Conservation (phyloP, 2,797 vertebrate genomes). For the Acridotheres tristis region DNA sequence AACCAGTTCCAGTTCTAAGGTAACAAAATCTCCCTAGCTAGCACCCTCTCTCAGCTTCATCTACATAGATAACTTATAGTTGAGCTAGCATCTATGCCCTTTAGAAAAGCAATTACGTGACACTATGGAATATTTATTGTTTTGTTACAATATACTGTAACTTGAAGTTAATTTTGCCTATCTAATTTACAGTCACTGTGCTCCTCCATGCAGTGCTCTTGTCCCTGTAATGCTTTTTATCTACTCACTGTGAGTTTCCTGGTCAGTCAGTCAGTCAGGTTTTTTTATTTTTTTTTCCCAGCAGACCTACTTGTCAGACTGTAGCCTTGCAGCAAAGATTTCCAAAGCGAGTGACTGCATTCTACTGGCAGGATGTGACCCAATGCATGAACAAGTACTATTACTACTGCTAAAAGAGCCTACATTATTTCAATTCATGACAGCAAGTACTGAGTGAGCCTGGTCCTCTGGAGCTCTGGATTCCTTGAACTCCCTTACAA, state of each 20-base stretch:
- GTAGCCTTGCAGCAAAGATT: not conserved
- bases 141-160: not conserved
- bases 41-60: not conserved
- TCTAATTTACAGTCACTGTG: not conserved
- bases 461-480: not conserved
- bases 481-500: not conserved
- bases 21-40: not conserved
- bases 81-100: not conserved
- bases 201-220: not conserved
- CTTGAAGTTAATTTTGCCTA: not conserved
- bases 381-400: not conserved
- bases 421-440: not conserved
- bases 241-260: not conserved
- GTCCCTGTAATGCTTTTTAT: not conserved
- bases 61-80: not conserved
- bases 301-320: not conserved
- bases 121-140: not conserved
- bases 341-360: not conserved
- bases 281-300: accelerated
- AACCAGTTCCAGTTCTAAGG: not conserved
- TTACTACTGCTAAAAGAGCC: not conserved
- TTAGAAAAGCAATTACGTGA: not conserved
- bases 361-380: not conserved
- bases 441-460: not conserved
- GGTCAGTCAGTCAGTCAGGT: not conserved